Evolutionary conservation across 2,888 invertebrate species (phyloP).

Genomic region (Andrena haemorrhoa): DNA sequence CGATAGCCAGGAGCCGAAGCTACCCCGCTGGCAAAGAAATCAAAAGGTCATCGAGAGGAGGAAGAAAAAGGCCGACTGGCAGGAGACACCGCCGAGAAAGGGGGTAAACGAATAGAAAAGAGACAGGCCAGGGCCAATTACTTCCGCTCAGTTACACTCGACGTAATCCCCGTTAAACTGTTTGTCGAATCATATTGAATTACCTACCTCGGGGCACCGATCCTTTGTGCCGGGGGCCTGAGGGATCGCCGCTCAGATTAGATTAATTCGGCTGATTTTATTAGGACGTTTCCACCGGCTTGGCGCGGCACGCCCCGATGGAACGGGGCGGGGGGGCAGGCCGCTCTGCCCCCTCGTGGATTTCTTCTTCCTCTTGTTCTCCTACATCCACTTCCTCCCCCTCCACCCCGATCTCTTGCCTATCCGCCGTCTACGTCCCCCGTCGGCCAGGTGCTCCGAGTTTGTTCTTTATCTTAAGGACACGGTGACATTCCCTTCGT

Average conservation of each 20-base stretch:
- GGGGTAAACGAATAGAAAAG: constrained; percentile 27
- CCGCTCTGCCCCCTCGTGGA: neutral
- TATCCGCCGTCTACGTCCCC: constrained; percentile 9
- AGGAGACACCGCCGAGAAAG: neutral
- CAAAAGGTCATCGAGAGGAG: constrained; percentile 2
- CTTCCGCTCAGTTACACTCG: constrained; percentile 71
- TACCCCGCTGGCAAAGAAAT: neutral
- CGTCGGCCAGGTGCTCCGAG: constrained; percentile 67
- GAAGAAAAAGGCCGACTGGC: neutral
- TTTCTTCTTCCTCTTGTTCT: constrained; percentile 38
- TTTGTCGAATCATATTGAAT: constrained; percentile 81
- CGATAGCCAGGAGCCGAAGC: neutral
- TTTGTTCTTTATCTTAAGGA: constrained; percentile 74
- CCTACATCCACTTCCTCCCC: constrained; percentile 3
- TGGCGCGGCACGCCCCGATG: constrained; percentile 45
- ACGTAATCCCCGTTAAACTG: constrained; percentile 79
- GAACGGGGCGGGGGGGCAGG: constrained; percentile 1
- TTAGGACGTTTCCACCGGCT: constrained; percentile 74
- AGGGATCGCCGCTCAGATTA: constrained; percentile 77
- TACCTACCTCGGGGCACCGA: constrained; percentile 73
- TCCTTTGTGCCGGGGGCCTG: constrained; percentile 74
- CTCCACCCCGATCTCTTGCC: constrained; percentile 1
- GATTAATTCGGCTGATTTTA: constrained; percentile 81
- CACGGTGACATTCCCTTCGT: constrained; percentile 74
- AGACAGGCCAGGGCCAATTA: constrained; percentile 64